Conservation (phyloP, 2,888 invertebrate genomes). For the Deilephila porcellus region DNA sequence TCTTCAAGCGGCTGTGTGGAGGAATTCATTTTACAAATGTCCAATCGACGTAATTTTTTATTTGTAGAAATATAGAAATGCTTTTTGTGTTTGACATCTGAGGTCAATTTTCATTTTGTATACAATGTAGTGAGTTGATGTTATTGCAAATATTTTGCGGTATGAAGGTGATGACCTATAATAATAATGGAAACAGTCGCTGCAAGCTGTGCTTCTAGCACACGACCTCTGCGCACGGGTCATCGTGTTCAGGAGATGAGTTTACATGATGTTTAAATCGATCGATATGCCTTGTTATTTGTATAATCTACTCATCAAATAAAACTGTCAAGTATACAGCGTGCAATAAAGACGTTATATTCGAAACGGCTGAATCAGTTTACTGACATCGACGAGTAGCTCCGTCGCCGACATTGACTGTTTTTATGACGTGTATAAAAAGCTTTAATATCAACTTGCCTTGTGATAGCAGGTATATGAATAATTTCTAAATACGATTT, state of each 20-base stretch:
- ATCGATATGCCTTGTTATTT: constrained; percentile 45
- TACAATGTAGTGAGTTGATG: not conserved
- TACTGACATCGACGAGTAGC: constrained; percentile 4
- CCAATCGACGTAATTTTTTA: too few relatives aligned
- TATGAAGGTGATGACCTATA: constrained; percentile 15
- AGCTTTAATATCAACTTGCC: constrained; percentile 1
- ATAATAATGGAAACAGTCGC: constrained; percentile 47
- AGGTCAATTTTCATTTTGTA: not conserved
- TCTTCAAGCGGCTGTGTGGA: too few relatives aligned
- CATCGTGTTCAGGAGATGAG: constrained; percentile 67
- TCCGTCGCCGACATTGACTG: not conserved
- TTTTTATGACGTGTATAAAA: constrained; percentile 3
- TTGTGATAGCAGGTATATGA: not conserved
- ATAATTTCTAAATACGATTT: not conserved
- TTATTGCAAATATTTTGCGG: not conserved
- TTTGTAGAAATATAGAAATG: too few relatives aligned
- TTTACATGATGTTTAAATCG: constrained; percentile 56
- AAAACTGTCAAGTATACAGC: constrained; percentile 32
- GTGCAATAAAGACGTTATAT: constrained; percentile 10
- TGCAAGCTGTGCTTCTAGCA: constrained; percentile 56
- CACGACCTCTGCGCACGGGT: constrained; percentile 69
- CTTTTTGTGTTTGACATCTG: too few relatives aligned
- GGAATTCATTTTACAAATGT: too few relatives aligned
- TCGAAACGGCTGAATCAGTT: not conserved
- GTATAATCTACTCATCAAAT: constrained; percentile 42